Conservation (phyloP, 2,888 invertebrate genomes). For the Idaea dimidiata region DNA sequence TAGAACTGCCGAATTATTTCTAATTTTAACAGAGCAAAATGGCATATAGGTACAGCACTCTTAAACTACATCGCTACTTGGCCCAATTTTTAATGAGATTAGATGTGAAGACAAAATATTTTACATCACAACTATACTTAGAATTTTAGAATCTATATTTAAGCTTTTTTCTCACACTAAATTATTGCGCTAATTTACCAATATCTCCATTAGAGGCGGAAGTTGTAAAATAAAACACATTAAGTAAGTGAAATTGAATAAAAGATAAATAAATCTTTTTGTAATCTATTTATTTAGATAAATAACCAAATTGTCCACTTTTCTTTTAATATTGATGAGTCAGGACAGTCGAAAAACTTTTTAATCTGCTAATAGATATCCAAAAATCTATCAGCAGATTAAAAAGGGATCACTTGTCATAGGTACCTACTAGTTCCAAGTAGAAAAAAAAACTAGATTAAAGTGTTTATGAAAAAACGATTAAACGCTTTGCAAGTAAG, state of each 20-base stretch:
- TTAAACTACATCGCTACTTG: no score
- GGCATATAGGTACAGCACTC: no score
- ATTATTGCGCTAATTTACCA: not conserved
- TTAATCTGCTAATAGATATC: not conserved
- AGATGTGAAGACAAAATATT: no score
- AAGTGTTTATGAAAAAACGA: no score
- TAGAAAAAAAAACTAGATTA: no score
- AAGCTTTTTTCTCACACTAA: not conserved
- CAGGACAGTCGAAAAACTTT: not conserved
- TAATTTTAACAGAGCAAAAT: no score
- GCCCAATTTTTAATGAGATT: no score
- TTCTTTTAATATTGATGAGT: not conserved
- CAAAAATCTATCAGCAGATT: not conserved
- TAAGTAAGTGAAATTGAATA: not conserved
- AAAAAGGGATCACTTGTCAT: no score
- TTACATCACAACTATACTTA: no score
- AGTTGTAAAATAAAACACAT: not conserved
- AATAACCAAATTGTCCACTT: not conserved
- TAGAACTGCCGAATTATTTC: no score
- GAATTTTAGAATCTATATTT: not conserved
- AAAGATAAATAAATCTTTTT: not conserved
- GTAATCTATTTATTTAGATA: not conserved
- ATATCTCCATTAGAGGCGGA: not conserved
- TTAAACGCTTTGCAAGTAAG: no score
- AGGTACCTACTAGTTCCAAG: no score